A percentile compares a stretch with the other conserved stretches of the same genome.
phyloP scores from a whole-genome alignment of 2,113 vertebrate genomes.

The Sander vitreus region DNA sequence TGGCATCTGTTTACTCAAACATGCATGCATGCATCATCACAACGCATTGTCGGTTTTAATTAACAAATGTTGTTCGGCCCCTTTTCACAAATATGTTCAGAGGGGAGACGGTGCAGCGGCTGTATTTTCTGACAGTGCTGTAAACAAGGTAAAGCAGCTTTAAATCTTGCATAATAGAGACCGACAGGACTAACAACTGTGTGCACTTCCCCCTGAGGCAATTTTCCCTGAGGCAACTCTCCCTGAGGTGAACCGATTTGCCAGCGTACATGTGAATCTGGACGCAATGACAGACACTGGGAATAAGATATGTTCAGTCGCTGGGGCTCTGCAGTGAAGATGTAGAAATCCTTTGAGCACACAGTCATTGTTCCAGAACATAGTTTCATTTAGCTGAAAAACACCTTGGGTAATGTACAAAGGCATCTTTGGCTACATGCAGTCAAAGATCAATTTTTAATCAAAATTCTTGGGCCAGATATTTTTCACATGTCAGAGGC shows the following conservation, averaged over 20 bases:
- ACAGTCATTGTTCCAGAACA: constrained; percentile 24
- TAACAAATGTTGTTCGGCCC: constrained; percentile 39
- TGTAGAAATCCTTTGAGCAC: constrained; percentile 25
- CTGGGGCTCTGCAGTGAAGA: constrained; percentile 11
- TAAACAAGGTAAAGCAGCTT: constrained; percentile 70
- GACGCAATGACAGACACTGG: constrained; percentile 50
- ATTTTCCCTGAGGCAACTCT: constrained; percentile 65
- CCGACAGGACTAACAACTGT: constrained; percentile 65
- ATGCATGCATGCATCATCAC: constrained; percentile 21
- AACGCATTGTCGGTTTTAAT: constrained; percentile 50
- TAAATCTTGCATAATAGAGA: constrained; percentile 71
- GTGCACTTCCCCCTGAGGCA: constrained; percentile 49
- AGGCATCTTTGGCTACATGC: constrained; percentile 42
- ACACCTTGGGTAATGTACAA: constrained; percentile 38
- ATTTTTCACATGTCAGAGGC: constrained; percentile 59
- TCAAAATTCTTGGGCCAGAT: constrained; percentile 13
- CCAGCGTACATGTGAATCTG: constrained; percentile 56
- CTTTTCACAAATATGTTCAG: constrained; percentile 46
- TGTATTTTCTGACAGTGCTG: constrained; percentile 51
- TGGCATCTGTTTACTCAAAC: constrained; percentile 56
- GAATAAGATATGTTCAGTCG: constrained; percentile 33
- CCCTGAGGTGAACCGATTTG: constrained; percentile 73
- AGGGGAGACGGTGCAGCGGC: constrained; percentile 42
- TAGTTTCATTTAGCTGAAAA: constrained; percentile 46
- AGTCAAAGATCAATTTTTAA: constrained; percentile 63